Base-by-base conservation (phyloP, 2,888 invertebrate genomes). In the Oscheius myriophilus region DNA sequence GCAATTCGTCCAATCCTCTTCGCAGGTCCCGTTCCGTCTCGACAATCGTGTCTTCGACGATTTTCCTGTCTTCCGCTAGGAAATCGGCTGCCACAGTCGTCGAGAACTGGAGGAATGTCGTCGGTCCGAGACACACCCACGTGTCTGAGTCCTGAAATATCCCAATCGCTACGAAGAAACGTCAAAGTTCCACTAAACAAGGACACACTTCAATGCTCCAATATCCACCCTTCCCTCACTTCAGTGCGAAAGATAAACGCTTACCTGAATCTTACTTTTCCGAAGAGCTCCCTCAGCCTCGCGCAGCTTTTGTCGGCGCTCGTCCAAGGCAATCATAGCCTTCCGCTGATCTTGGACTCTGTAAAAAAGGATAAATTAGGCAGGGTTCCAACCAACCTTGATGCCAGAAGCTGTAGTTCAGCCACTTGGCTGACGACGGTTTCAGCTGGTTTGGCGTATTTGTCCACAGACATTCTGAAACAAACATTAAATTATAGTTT, bases 221-320 rank as follows among this genome's bases (percentile, higher is more conserved):
- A n/a, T n/a, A n/a, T n/a, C n/a, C n/a, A n/a, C n/a, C n/a, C n/a
- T n/a, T n/a, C n/a, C n/a, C n/a, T n/a, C n/a, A n/a, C n/a, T n/a
- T n/a, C n/a, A n/a, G n/a, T n/a, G n/a, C n/a, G n/a, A n/a, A n/a
- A n/a, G n/a, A n/a, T n/a, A 33, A 33, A 9, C 9, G 33, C 33
- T 26, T 14, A 68, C 68, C 53, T 68, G 68, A 12, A 18, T 46
- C 26, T 52, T 53, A 42, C 55, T 53, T 62, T 68, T 68, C 21
- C 57, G 12, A 6, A 68, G 26, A 21, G 45, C n/a, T 23, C 68
- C 49, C 54, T 63, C 63, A 9, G 63, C 62, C 54, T 68, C 68
- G 54, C 68, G n/a, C 55, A 68, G 43, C 25, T 68, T 68, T 21
- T 68, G 68, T 26, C 68, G 53, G 25, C 68, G 53, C 21, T 55